Evolutionary conservation across 2,113 vertebrate species (phyloP).

Genomic region (Chloropsis hardwickii): DNA sequence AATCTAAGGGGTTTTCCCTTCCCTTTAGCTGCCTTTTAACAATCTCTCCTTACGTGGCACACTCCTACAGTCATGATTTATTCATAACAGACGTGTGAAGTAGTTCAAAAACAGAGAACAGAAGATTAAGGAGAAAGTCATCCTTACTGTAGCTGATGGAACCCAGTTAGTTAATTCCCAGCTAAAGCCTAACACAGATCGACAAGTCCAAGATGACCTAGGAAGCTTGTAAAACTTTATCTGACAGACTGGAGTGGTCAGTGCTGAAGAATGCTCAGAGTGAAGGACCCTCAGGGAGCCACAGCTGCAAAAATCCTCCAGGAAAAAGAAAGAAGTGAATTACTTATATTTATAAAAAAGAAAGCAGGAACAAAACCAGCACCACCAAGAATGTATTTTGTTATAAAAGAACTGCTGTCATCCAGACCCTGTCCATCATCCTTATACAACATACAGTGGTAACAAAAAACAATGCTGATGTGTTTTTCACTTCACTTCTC

Average conservation of each 20-base stretch:
- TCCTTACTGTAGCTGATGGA: not conserved
- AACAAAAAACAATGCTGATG: not conserved
- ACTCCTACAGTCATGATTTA: not conserved
- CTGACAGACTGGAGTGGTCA: not conserved
- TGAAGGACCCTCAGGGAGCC: not conserved
- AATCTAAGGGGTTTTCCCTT: fast-evolving
- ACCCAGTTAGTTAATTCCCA: not conserved
- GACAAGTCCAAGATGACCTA: not conserved
- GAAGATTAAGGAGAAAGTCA: not conserved
- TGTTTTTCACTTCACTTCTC: not conserved
- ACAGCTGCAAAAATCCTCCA: not conserved
- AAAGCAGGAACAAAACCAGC: not conserved
- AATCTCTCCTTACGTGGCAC: not conserved
- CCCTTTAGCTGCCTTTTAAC: not conserved
- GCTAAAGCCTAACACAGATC: not conserved
- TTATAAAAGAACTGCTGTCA: not conserved
- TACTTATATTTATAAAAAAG: not conserved
- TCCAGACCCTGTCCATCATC: not conserved
- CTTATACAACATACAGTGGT: not conserved
- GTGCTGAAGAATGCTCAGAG: not conserved
- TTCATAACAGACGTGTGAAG: not conserved
- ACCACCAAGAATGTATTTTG: not conserved
- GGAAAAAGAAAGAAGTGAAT: not conserved
- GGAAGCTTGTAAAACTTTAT: not conserved
- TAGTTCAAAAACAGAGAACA: not conserved